Percentiles rank a stretch among this genome's conserved stretches.
Conservation (phyloP, 2,113 vertebrate species). For the Riparia riparia region DNA sequence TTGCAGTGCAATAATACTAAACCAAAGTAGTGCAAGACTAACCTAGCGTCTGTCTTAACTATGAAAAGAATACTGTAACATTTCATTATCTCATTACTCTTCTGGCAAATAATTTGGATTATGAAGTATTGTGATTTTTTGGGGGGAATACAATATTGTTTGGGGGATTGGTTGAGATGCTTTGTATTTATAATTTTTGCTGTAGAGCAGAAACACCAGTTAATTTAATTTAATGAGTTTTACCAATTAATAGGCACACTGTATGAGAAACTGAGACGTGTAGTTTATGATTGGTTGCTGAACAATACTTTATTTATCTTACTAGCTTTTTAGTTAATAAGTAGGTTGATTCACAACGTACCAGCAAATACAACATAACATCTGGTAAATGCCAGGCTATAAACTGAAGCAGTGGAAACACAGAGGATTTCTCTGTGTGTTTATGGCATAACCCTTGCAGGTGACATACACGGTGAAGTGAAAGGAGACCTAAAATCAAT, state of each 20-base stretch:
- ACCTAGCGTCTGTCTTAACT: background rate
- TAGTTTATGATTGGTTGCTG: background rate
- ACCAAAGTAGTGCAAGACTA: background rate
- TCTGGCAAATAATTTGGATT: background rate
- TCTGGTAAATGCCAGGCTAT: background rate
- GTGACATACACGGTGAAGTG: background rate
- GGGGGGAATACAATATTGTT: background rate
- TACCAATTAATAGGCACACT: background rate
- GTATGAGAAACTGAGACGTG: background rate
- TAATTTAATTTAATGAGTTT: background rate
- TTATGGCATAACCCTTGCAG: background rate
- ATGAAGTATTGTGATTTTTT: background rate
- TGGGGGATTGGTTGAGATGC: background rate
- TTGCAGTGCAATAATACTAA: background rate
- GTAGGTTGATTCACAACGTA: background rate
- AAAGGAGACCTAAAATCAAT: background rate
- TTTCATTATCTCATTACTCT: background rate
- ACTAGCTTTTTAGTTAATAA: background rate
- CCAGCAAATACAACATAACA: background rate
- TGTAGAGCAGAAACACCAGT: background rate
- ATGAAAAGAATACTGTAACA: background rate
- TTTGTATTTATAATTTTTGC: background rate
- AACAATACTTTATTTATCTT: background rate
- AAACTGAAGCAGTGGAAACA: background rate
- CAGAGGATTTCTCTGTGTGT: background rate